Conservation (phyloP, 2,113 vertebrate genomes). For the Rallus limicola region DNA sequence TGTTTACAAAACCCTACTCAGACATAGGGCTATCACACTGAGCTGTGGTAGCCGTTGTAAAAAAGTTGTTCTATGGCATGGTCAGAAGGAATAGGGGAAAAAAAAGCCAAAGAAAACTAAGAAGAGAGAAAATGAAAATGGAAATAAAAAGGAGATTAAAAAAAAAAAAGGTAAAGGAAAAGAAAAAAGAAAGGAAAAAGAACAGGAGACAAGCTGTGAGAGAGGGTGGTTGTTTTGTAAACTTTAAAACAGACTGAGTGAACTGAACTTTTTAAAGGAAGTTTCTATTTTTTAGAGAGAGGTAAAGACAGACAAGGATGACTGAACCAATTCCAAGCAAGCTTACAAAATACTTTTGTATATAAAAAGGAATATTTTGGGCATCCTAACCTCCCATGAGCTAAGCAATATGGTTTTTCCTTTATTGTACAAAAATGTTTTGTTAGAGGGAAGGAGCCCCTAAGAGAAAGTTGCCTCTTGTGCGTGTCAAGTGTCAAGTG, state of each 20-base stretch:
- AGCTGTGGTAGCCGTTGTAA: not conserved
- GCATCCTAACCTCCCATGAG: not conserved
- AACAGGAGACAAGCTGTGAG: not conserved
- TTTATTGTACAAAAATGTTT: not conserved
- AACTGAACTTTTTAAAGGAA: not conserved
- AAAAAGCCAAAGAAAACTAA: not conserved
- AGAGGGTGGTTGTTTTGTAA: not conserved
- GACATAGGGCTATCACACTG: not conserved
- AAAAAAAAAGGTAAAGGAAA: too few relatives aligned
- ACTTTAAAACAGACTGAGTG: not conserved
- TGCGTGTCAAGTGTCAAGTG: too few relatives aligned
- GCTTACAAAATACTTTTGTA: not conserved
- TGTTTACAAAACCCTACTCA: not conserved
- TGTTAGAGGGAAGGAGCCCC: not conserved
- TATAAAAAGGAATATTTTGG: not conserved
- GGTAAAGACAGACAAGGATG: not conserved
- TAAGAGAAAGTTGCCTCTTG: not conserved
- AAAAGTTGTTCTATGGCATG: not conserved
- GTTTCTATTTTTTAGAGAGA: not conserved
- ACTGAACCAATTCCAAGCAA: not conserved
- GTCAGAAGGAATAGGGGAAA: not conserved
- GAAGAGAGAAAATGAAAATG: not conserved
- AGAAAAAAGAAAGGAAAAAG: not conserved
- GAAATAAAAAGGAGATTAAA: too few relatives aligned
- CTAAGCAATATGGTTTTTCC: not conserved